A percentile compares a stretch with the other conserved stretches of the same genome.
phyloP scores from a whole-genome alignment of 2,113 vertebrate species.

The Lampris megalopsis region DNA sequence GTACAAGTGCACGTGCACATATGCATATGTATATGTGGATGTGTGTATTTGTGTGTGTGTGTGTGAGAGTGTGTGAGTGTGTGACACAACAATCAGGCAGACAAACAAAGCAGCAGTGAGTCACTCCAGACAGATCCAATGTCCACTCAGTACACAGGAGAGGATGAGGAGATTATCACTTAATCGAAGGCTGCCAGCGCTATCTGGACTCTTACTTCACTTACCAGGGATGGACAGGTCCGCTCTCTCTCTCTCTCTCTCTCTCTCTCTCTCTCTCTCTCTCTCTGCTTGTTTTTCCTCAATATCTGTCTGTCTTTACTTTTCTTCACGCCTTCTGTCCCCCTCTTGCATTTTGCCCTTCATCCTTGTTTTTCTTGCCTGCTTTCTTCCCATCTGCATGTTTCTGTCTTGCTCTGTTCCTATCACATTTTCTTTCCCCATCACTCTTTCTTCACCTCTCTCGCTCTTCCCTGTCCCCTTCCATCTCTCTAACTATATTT shows the following conservation, averaged over 20 bases:
- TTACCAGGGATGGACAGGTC: conserved; percentile 33
- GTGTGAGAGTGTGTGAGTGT: conserved; percentile 35
- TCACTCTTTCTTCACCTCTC: not conserved
- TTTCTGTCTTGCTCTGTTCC: not conserved
- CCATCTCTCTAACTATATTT: not conserved
- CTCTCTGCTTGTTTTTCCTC: not conserved
- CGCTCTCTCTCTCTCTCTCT: not conserved
- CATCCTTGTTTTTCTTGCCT: not conserved
- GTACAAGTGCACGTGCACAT: not conserved
- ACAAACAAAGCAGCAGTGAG: conserved; percentile 54
- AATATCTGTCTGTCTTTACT: not conserved
- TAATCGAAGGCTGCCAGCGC: conserved; percentile 58
- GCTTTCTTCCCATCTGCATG: not conserved
- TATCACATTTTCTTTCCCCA: not conserved
- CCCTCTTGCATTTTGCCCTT: not conserved
- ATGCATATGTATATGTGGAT: not conserved
- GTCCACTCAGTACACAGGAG: conserved; percentile 79
- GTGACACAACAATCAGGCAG: conserved; percentile 37
- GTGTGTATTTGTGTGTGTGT: not conserved
- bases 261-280: not conserved
- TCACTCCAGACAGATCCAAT: conserved; percentile 74
- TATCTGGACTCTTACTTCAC: conserved; percentile 55
- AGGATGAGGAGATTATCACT: conserved; percentile 80
- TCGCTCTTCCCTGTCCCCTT: not conserved
- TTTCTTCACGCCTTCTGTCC: not conserved